Base-by-base conservation (phyloP, 2,797 vertebrate species). In the Glossophaga mutica region DNA sequence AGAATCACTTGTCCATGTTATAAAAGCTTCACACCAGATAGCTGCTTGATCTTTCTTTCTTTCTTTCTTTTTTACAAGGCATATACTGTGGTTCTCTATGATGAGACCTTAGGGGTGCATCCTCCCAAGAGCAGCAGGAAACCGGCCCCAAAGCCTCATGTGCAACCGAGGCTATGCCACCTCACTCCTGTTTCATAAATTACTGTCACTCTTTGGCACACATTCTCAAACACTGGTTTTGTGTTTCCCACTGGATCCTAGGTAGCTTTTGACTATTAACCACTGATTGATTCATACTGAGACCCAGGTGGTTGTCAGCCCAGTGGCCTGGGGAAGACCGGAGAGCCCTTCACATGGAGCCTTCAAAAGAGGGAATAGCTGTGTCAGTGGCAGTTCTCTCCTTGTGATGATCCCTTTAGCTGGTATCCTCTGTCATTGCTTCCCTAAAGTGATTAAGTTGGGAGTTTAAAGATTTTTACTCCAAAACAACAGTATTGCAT, bases 11-110 rank as follows among this genome's bases (percentile, higher is more conserved):
- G 34, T 95, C 46, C 52, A 15, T 87, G 10, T 81, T 84, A 73
- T 70, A 88, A 90, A 93, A 87, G n/a, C 70, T 96, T 91, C 70
- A 93, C 6, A 65, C 24, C 68, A 82, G 67, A 84, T 84, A 50
- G 52, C 26, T 90, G 24, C 37, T 91, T 95, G 94, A 77, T 67
- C 74, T 90, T 90, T 46, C 88, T 90, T 29, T 39, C 34, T 21
- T 37, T 89, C 87, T 46, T 82, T 92, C 24, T 19, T 21, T 39
- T 70, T 68, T 34, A 71, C 83, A 95, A 95, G 96, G 59, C 42
- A 95, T 6, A 59, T 83, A 48, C 42, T 95, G 12, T 94, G 76
- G 24, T 79, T 92, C 42, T 91, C n/a, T 95, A 34, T 85, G 62
- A 67, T 76, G 22, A 87, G 46, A 95, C 59, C 62, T 76, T 67